Evolutionary conservation across 1,140 invertebrate genomes (phyloP).

Genomic region (Thalassaphorura encarpata): DNA sequence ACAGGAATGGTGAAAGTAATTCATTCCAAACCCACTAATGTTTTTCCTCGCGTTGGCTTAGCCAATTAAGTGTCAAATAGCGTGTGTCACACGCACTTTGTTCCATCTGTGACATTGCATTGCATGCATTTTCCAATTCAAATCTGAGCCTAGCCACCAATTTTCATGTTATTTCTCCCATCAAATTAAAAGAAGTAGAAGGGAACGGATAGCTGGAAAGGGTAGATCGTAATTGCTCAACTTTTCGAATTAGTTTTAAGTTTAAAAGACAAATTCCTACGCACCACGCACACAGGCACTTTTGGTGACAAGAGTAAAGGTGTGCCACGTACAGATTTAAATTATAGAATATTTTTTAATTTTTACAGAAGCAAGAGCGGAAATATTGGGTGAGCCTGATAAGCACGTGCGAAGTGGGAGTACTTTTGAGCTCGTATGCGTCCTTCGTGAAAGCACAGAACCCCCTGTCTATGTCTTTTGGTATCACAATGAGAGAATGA

Average conservation of each 20-base stretch:
- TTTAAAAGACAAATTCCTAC: no score
- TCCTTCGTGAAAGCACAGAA: conserved; percentile 67
- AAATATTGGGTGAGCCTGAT: conserved; percentile 69
- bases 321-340: neutral
- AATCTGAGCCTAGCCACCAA: no score
- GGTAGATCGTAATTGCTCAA: no score
- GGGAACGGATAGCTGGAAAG: no score
- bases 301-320: neutral
- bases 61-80: no score
- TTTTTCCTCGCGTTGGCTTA: no score
- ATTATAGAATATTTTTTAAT: neutral
- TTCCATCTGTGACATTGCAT: no score
- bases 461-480: conserved; percentile 68
- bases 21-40: no score
- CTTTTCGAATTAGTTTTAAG: no score
- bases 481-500: conserved; percentile 62
- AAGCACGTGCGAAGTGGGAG: conserved; percentile 77
- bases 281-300: neutral
- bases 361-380: conserved; percentile 66
- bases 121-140: no score
- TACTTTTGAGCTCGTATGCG: conserved; percentile 64
- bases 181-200: no score
- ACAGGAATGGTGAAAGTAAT: no score
- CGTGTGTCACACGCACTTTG: neutral
- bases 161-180: neutral